Percentiles rank a stretch among this genome's conserved stretches.
Evolutionary conservation across 2,888 invertebrate genomes (phyloP).

Genomic region (Nebria salina): DNA sequence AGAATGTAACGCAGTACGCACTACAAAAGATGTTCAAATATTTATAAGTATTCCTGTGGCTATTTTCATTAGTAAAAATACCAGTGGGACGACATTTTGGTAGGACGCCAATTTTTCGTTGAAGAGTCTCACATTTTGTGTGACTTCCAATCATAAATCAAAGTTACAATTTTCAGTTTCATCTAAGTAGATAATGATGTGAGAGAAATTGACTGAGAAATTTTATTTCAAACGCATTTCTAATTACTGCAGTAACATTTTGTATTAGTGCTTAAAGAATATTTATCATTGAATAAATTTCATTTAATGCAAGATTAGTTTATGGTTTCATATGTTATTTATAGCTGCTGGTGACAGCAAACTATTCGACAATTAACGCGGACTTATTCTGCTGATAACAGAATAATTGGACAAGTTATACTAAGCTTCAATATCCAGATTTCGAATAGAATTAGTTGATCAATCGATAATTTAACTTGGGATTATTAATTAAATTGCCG

Average conservation of each 20-base stretch:
- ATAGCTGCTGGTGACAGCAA: neutral
- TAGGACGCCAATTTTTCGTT: neutral
- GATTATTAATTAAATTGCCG: neutral
- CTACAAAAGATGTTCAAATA: constrained; percentile 1
- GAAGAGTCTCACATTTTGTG: neutral
- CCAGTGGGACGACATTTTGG: neutral
- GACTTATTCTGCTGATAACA: neutral
- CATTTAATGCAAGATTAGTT: too few species aligned
- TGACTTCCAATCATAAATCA: neutral
- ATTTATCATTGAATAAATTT: too few species aligned
- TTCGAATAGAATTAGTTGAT: neutral
- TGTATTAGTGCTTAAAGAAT: too few species aligned
- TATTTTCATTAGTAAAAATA: too few species aligned
- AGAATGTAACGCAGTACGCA: neutral
- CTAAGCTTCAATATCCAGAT: neutral
- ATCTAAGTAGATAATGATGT: neutral
- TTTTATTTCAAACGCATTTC: neutral
- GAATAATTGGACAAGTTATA: neutral
- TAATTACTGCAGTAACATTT: neutral
- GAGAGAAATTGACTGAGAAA: neutral
- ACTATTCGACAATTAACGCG: neutral
- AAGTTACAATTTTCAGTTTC: neutral
- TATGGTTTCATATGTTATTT: neutral
- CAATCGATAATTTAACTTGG: neutral
- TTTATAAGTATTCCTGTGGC: neutral